Base-by-base conservation (phyloP, 2,797 vertebrate species). In the Telmatherina bonti region DNA sequence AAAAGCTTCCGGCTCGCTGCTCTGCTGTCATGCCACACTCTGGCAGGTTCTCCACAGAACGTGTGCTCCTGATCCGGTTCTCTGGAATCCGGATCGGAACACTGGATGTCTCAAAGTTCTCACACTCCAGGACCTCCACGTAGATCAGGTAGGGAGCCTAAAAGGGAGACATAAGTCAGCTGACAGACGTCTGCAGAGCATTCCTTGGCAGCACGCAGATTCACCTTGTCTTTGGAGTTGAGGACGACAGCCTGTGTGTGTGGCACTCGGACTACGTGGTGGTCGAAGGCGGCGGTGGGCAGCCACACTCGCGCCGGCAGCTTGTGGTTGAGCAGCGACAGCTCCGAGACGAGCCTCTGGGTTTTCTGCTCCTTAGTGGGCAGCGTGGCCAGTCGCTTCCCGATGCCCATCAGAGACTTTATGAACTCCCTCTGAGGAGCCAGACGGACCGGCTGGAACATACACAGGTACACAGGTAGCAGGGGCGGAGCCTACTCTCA, bases 311-410 rank as follows among this genome's bases (percentile, higher is more conserved):
- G 93, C 0, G 95, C 97, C 0, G 97, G 97, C 72, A 99, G 95
- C 29, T 98, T 98, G 93, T 98, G 97, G 94, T 97, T 99, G 57
- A 99, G 96, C 88, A 99, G 93, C 0, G 97, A 99, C 16, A 99
- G 96, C 81, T 99, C 97, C 0, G 96, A 98, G 84, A 98, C 95
- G 9, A 99, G 94, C 0, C 97, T 88, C 83, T 97, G 96, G 0
- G 97, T 99, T 86, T 99, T 99, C 94, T 98, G 97, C 88, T 99
- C 97, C 78, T 99, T 99, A 86, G 97, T 99, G 27, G 97, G 97
- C 66, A 99, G 92, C 0, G 96, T 98, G 60, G 97, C 96, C 84
- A 99, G 80, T 3, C 97, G 96, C 88, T 97, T 98, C 63, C 97
- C 97, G 2, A 99, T 99, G 5, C 96, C 95, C 90, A 99, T 95